Percentiles rank a stretch among this genome's conserved stretches.
These are phyloP conservation scores for Acanthopagrus latus DNA, from an alignment of 2,797 vertebrate species.

Conservation along the genomic window DNA sequence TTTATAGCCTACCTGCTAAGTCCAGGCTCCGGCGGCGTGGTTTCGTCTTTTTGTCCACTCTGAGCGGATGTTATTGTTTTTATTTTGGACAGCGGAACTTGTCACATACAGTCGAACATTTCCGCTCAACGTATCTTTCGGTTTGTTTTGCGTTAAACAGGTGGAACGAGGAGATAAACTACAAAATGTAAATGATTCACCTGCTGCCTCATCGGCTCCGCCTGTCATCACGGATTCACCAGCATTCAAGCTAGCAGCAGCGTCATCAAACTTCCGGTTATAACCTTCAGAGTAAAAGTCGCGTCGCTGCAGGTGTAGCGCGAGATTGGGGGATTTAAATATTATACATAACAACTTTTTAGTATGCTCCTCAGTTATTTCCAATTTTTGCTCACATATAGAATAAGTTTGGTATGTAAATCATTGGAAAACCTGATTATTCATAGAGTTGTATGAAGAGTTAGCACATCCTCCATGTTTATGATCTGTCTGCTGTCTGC, in stretches of 20 bases:
- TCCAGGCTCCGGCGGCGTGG: slow-evolving; percentile 55
- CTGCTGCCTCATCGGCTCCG: slow-evolving; percentile 65
- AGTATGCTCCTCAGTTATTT: too few species aligned
- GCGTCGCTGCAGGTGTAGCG: fast-evolving
- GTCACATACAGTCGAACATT: slow-evolving; percentile 17
- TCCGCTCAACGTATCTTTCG: not conserved
- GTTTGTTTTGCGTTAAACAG: not conserved
- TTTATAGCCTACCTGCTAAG: slow-evolving; percentile 80
- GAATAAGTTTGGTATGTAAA: not conserved
- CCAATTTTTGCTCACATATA: not conserved
- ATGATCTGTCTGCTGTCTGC: not conserved
- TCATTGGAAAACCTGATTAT: not conserved
- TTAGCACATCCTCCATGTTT: not conserved
- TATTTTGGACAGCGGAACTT: not conserved
- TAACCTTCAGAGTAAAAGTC: slow-evolving; percentile 55
- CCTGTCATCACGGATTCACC: slow-evolving; percentile 51
- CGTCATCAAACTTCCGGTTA: slow-evolving; percentile 12
- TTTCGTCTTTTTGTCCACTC: slow-evolving; percentile 25
- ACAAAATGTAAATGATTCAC: slow-evolving; percentile 64
- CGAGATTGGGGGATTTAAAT: not conserved
- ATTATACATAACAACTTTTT: too few species aligned
- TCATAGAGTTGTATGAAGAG: not conserved
- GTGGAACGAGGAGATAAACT: slow-evolving; percentile 30
- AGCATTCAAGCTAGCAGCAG: slow-evolving; percentile 6
- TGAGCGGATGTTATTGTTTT: not conserved